Conservation (phyloP, 35 echinoderm and acorn worm species). For the Amphiura filiformis region DNA sequence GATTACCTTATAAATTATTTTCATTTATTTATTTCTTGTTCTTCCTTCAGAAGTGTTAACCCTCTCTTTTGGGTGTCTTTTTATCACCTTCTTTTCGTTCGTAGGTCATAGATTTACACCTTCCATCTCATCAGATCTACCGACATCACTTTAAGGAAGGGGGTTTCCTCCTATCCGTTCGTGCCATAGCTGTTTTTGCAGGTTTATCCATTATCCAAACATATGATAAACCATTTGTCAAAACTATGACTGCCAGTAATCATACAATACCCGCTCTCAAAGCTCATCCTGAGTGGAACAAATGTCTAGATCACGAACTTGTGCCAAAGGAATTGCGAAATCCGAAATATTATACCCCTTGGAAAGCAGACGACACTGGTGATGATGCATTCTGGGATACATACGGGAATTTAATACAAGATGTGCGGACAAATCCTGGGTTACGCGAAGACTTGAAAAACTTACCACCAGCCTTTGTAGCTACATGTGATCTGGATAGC, state of each 20-base stretch:
- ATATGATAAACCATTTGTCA: background rate
- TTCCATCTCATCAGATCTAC: conserved; percentile 56
- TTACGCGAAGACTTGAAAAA: conserved; percentile 59
- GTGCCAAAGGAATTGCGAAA: conserved; percentile 17
- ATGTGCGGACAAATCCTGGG: conserved; percentile 56
- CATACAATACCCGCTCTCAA: conserved; percentile 9
- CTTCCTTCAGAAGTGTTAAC: too few relatives aligned
- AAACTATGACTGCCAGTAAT: conserved; percentile 24
- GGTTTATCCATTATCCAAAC: background rate
- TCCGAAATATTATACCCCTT: background rate
- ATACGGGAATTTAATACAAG: conserved; percentile 32
- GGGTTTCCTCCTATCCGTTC: conserved; percentile 25
- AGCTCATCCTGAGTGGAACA: background rate
- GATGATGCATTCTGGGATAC: conserved; percentile 44
- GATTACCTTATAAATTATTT: too few relatives aligned
- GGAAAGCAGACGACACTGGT: background rate
- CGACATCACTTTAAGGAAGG: background rate
- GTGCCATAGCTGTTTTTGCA: background rate
- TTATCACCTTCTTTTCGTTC: too few relatives aligned
- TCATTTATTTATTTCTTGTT: too few relatives aligned
- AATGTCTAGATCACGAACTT: conserved; percentile 30
- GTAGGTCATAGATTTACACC: conserved; percentile 44
- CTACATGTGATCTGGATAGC: conserved; percentile 63
- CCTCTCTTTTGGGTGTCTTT: too few relatives aligned
- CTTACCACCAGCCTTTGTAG: conserved; percentile 67